These are phyloP conservation scores for Channa argus DNA, from an alignment of 2,113 vertebrate species.

Conservation along the genomic window DNA sequence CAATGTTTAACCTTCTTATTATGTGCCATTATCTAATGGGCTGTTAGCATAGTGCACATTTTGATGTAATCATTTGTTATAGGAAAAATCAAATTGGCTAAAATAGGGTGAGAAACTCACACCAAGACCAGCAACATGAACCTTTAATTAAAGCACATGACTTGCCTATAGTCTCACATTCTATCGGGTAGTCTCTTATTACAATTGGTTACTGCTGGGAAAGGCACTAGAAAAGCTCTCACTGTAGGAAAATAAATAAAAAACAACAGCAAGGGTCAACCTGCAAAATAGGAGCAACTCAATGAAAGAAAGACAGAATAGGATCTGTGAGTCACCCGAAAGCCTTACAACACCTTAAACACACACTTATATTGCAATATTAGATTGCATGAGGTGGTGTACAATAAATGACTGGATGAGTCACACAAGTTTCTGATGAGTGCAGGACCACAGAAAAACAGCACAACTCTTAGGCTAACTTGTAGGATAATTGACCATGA, in stretches of 20 bases:
- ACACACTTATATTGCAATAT: background rate
- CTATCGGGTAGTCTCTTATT: background rate
- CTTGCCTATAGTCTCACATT: background rate
- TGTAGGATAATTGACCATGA: background rate
- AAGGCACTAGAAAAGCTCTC: background rate
- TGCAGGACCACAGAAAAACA: background rate
- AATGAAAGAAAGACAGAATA: constrained; percentile 4
- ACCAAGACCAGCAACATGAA: background rate
- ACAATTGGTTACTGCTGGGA: background rate
- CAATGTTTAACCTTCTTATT: background rate
- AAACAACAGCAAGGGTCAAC: no score
- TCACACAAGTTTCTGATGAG: constrained; percentile 1
- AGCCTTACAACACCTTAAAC: no score
- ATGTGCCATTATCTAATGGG: constrained; percentile 3
- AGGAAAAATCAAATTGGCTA: background rate
- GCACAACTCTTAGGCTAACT: constrained; percentile 4
- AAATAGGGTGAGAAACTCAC: background rate
- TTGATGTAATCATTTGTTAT: background rate
- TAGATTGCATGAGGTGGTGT: background rate
- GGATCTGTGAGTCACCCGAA: constrained; percentile 2
- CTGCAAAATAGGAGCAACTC: background rate
- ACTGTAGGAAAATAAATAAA: no score
- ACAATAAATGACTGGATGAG: background rate
- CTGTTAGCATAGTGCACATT: background rate
- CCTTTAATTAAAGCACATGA: no score